A percentile compares a stretch with the other conserved stretches of the same genome.
Conservation (phyloP, 2,113 vertebrate species). For the Cyanoderma ruficeps region DNA sequence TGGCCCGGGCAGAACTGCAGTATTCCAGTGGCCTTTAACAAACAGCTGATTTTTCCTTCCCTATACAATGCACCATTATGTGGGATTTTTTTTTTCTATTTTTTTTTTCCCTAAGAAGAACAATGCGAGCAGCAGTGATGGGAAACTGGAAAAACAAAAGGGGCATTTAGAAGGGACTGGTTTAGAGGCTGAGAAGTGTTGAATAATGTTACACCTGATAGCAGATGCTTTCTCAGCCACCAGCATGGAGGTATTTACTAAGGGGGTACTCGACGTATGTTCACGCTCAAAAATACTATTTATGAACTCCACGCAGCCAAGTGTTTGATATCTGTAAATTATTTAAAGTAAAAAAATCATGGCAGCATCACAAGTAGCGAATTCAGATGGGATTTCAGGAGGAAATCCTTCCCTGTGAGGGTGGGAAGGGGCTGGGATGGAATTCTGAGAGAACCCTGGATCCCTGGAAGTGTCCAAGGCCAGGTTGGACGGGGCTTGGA, state of each 20-base stretch:
- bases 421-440: neutral
- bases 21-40: conserved; percentile 38
- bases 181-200: conserved; percentile 59
- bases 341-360: fast-evolving
- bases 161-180: conserved; percentile 55
- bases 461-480: neutral
- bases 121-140: conserved; percentile 63
- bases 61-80: conserved; percentile 76
- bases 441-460: neutral
- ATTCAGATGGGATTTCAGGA: neutral
- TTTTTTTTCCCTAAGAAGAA: conserved; percentile 18
- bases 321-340: fast-evolving
- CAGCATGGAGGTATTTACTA: neutral
- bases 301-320: fast-evolving
- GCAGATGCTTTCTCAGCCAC: neutral
- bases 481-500: fast-evolving
- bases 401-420: neutral
- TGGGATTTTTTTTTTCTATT: neutral
- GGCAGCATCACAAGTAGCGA: fast-evolving
- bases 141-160: conserved; percentile 73
- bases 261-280: fast-evolving
- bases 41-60: conserved; percentile 71
- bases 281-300: neutral
- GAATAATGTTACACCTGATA: conserved; percentile 70
- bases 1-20: neutral